Evolutionary conservation across 2,113 vertebrate genomes (phyloP).

Genomic region (Marmota flaviventris): DNA sequence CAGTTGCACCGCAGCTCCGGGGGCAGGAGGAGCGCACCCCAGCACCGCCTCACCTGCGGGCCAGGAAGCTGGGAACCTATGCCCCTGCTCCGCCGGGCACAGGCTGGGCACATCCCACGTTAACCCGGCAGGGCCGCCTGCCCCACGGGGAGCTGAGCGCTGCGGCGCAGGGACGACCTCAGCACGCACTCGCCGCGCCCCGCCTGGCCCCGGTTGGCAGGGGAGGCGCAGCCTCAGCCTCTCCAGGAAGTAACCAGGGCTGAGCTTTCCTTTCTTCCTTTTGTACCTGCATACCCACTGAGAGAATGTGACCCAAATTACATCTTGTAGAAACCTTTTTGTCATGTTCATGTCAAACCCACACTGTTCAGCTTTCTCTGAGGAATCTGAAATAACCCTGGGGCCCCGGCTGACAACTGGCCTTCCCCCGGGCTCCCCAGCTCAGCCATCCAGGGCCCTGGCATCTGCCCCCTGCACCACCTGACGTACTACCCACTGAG

Average conservation of each 20-base stretch:
- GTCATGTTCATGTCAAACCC: not conserved
- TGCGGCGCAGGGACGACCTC: too few species aligned
- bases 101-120: too few species aligned
- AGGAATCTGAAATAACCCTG: not conserved
- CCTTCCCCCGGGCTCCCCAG: not conserved
- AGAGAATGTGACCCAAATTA: constrained; percentile 21
- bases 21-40: too few species aligned
- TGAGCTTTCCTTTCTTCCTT: not conserved
- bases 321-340: not conserved
- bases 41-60: not conserved
- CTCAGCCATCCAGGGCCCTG: not conserved
- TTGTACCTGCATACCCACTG: not conserved
- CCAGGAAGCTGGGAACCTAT: too few species aligned
- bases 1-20: too few species aligned
- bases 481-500: not conserved
- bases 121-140: too few species aligned
- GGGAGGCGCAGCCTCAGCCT: not conserved
- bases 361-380: not conserved
- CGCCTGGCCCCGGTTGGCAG: not conserved
- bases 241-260: not conserved
- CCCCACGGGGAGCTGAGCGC: too few species aligned
- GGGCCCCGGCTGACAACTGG: not conserved
- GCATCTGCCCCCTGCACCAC: fast-evolving
- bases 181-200: too few species aligned
- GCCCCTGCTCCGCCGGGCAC: too few species aligned